Evolutionary conservation across 2,113 vertebrate genomes (phyloP).

Genomic region (Heptranchias perlo): DNA sequence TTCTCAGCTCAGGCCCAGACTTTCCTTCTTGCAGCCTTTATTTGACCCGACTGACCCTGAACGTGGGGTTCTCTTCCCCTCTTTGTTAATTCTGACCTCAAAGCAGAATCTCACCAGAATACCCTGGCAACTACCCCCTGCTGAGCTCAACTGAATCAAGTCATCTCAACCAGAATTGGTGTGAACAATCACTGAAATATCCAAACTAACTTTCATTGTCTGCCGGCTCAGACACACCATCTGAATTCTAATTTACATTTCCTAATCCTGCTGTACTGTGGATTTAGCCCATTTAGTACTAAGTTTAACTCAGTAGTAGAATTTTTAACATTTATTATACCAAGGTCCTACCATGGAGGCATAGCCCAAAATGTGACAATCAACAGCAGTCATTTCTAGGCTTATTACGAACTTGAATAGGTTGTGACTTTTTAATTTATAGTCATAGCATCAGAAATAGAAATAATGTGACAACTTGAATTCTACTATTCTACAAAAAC

Average conservation of each 20-base stretch:
- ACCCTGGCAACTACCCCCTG: not conserved
- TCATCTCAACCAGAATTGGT: not conserved
- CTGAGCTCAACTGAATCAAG: not conserved
- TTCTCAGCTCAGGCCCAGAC: not conserved
- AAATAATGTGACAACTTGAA: not conserved
- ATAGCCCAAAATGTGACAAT: not conserved
- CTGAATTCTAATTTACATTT: not conserved
- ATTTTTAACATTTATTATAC: not conserved
- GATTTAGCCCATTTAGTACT: not conserved
- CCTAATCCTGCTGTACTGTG: not conserved
- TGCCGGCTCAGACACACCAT: too few species aligned
- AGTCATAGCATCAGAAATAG: not conserved
- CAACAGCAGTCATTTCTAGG: not conserved
- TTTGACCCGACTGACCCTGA: not conserved
- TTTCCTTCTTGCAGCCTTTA: not conserved
- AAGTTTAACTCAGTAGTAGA: not conserved
- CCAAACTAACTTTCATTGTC: not conserved
- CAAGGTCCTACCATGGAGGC: not conserved
- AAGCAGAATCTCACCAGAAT: not conserved
- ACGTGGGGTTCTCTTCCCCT: not conserved
- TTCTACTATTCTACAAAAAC: not conserved
- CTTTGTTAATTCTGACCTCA: not conserved
- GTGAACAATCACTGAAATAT: not conserved
- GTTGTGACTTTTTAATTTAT: not conserved
- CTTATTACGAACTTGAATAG: not conserved